A percentile compares a stretch with the other conserved stretches of the same genome.
Conservation (phyloP, 2,797 vertebrate genomes). For the Tenualosa thibaudeaui region DNA sequence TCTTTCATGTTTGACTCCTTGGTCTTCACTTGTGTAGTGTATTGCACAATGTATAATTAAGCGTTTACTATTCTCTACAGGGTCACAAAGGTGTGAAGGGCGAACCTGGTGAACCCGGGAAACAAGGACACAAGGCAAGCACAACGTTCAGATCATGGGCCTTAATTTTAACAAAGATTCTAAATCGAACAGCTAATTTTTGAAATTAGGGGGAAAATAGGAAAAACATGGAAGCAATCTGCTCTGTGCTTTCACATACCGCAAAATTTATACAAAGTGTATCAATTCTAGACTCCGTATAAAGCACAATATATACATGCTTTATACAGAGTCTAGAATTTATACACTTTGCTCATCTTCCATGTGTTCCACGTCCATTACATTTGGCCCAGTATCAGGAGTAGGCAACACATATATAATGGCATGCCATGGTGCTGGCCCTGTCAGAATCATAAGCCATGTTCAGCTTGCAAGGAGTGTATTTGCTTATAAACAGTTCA, state of each 20-base stretch:
- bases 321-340: too few species aligned
- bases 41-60: neutral
- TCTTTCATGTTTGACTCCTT: neutral
- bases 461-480: neutral
- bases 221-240: too few species aligned
- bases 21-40: neutral
- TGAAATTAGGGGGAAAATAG: too few species aligned
- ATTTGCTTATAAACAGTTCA: neutral
- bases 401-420: too few species aligned
- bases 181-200: too few species aligned
- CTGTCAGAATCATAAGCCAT: neutral
- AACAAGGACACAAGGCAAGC: slow-evolving; percentile 96
- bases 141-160: neutral
- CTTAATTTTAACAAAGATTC: too few species aligned
- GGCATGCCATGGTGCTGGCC: neutral
- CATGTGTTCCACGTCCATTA: too few species aligned
- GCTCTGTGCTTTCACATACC: too few species aligned
- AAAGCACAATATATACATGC: too few species aligned
- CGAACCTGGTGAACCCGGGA: slow-evolving; percentile 92
- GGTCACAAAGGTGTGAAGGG: slow-evolving; percentile 96
- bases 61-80: slow-evolving; percentile 65
- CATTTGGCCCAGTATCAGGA: neutral
- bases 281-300: too few species aligned
- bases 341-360: neutral
- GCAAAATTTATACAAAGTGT: too few species aligned